These are phyloP conservation scores for Coregonus clupeaformis DNA, from an alignment of 2,113 vertebrate species.

Conservation along the genomic window DNA sequence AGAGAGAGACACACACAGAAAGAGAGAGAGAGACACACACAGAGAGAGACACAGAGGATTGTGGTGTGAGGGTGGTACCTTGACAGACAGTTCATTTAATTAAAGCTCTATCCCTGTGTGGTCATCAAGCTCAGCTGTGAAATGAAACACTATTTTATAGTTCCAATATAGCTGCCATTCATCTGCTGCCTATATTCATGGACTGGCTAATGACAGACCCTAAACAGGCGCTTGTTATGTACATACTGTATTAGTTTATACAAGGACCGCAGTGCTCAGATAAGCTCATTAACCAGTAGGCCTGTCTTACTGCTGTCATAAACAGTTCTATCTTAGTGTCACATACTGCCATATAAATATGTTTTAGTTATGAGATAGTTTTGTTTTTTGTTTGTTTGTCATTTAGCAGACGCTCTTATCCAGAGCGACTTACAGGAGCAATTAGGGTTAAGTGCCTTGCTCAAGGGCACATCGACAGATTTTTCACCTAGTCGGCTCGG, in stretches of 20 bases:
- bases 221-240: background rate
- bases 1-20: no score
- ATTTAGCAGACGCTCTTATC: no score
- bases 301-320: background rate
- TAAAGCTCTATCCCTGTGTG: constrained; percentile 37
- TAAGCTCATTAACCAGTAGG: background rate
- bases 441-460: no score
- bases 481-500: no score
- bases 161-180: constrained; percentile 39
- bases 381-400: no score
- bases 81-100: constrained; percentile 66
- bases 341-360: background rate
- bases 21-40: background rate
- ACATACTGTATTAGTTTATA: background rate
- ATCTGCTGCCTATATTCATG: background rate
- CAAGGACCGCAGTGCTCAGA: background rate
- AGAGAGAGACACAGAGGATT: constrained; percentile 23
- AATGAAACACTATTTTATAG: constrained; percentile 49
- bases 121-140: constrained; percentile 43
- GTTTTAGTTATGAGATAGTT: no score
- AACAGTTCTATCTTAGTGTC: background rate
- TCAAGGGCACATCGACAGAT: no score
- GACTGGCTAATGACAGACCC: constrained; percentile 28
- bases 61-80: constrained; percentile 40
- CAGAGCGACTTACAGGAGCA: no score